phyloP scores from a whole-genome alignment of 1,140 invertebrate species.

The Carposina sasakii region DNA sequence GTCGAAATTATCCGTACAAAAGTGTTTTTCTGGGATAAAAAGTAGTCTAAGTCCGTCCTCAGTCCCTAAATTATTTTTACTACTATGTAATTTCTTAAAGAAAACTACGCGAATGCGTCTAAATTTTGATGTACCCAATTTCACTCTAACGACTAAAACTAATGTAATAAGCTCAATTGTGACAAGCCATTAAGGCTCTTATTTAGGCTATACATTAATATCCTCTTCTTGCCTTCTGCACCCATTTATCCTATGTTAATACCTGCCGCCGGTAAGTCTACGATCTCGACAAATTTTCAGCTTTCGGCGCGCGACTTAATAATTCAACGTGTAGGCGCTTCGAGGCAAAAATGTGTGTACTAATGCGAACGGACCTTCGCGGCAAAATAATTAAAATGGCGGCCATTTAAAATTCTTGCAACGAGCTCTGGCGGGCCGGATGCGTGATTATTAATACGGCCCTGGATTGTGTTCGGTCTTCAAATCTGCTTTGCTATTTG shows the following conservation, averaged over 20 bases:
- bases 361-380: constrained; percentile 69
- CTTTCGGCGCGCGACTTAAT: constrained; percentile 61
- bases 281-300: constrained; percentile 62
- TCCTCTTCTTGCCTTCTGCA: no score
- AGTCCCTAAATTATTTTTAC: no score
- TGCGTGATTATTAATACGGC: constrained; percentile 66
- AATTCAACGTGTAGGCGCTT: constrained; percentile 55
- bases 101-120: background rate
- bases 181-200: no score
- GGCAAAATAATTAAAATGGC: constrained; percentile 68
- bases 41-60: no score
- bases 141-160: background rate
- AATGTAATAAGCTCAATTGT: no score
- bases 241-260: background rate
- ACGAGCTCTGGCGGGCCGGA: constrained; percentile 53
- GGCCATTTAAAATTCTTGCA: constrained; percentile 68
- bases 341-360: constrained; percentile 64
- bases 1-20: no score
- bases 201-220: no score
- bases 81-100: no score
- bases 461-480: constrained; percentile 20
- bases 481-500: no score
- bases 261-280: background rate
- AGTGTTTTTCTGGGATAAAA: no score
- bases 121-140: background rate